A percentile compares a stretch with the other conserved stretches of the same genome.
Evolutionary conservation across 2,888 invertebrate genomes (phyloP).

Genomic region (Linnaemya tessellans): DNA sequence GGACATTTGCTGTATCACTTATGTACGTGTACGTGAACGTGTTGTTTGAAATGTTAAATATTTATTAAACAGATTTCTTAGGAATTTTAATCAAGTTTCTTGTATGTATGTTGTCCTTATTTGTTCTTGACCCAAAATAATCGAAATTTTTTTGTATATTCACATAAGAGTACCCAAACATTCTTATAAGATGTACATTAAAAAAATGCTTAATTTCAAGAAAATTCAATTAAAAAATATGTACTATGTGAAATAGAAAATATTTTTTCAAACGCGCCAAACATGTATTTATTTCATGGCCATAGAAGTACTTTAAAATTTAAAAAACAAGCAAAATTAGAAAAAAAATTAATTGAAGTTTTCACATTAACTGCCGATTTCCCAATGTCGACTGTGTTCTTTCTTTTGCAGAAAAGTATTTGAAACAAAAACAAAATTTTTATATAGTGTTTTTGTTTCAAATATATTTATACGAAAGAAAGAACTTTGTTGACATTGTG

Average conservation of each 20-base stretch:
- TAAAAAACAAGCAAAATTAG: no score
- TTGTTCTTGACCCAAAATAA: slow-evolving; percentile 5
- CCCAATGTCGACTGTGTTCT: no score
- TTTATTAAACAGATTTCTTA: slow-evolving; percentile 46
- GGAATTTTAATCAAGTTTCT: slow-evolving; percentile 42
- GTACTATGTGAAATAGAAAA: not conserved
- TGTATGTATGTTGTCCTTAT: slow-evolving; percentile 5
- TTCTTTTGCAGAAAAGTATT: no score
- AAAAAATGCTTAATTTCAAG: not conserved
- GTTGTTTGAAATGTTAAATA: slow-evolving; percentile 30
- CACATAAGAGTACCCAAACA: not conserved
- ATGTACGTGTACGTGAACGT: slow-evolving; percentile 9
- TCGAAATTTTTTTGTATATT: not conserved
- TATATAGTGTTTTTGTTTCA: no score
- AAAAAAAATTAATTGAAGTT: no score
- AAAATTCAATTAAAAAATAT: not conserved
- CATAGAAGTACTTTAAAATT: no score
- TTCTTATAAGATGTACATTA: not conserved
- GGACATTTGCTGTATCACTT: slow-evolving; percentile 45
- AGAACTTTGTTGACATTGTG: no score
- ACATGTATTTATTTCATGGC: no score
- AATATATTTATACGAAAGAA: no score
- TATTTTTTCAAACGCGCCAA: no score
- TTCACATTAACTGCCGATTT: no score
- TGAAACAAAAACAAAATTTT: no score